A percentile compares a stretch with the other conserved stretches of the same genome.
Evolutionary conservation across 2,888 invertebrate species (phyloP).

Genomic region (Digitonthophagus gazella): DNA sequence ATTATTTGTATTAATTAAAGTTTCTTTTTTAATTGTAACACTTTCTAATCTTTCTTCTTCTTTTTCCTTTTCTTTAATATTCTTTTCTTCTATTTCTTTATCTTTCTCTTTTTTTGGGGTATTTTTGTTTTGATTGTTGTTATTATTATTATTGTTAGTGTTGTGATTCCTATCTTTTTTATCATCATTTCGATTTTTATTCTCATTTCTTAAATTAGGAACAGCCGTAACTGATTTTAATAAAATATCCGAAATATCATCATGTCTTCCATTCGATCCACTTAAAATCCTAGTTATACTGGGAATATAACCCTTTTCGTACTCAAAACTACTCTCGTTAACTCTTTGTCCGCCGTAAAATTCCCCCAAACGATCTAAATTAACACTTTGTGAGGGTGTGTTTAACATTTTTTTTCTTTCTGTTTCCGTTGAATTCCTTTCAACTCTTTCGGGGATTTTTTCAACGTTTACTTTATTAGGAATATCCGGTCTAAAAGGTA

Average conservation of each 20-base stretch:
- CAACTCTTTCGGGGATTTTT: conserved; percentile 34
- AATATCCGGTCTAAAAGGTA: conserved; percentile 74
- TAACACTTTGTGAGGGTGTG: conserved; percentile 68
- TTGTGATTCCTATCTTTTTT: conserved; percentile 41
- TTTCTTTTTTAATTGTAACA: conserved; percentile 46
- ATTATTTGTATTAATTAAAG: conserved; percentile 28
- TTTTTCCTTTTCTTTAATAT: conserved; percentile 35
- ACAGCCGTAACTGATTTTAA: conserved; percentile 65
- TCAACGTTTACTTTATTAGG: conserved; percentile 47
- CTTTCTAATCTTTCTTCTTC: conserved; percentile 44
- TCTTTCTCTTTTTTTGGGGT: conserved; percentile 17
- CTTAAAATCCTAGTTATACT: conserved; percentile 82
- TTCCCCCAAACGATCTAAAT: conserved; percentile 43
- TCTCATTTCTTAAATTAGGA: conserved; percentile 42
- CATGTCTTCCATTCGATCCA: conserved; percentile 81
- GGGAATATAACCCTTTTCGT: conserved; percentile 59
- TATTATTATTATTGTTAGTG: conserved; percentile 32
- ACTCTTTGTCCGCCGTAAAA: conserved; percentile 45
- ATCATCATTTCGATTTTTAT: conserved; percentile 34
- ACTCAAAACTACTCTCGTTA: conserved; percentile 49
- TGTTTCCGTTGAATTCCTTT: conserved; percentile 40
- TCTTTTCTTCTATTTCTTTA: conserved; percentile 27
- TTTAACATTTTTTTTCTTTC: conserved; percentile 72
- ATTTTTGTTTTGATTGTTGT: conserved; percentile 19
- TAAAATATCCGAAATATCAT: conserved; percentile 76